Conservation (phyloP, 2,888 invertebrate genomes). For the Stegana nigrithorax region DNA sequence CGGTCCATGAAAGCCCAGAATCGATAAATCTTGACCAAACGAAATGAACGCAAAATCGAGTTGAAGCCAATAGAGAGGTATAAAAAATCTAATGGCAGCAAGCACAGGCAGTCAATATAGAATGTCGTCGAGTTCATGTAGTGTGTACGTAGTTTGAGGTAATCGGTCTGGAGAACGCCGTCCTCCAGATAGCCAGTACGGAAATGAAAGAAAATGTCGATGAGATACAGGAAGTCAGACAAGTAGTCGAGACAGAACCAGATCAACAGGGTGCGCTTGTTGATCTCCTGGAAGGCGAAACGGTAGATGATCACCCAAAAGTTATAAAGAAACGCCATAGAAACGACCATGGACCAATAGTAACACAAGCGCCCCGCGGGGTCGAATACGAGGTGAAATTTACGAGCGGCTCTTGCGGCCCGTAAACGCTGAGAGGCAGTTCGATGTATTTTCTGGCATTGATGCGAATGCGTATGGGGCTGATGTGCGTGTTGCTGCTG, state of each 20-base stretch:
- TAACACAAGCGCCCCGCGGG: constrained; percentile 96
- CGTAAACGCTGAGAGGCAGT: constrained; percentile 65
- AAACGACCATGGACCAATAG: constrained; percentile 97
- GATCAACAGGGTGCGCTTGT: constrained; percentile 88
- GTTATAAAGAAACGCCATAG: constrained; percentile 95
- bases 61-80: constrained; percentile 98
- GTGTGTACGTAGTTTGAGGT: constrained; percentile 91
- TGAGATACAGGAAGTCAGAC: constrained; percentile 94
- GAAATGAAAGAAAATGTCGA: constrained; percentile 97
- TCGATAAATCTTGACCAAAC: constrained; percentile 96
- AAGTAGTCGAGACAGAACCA: constrained; percentile 99
- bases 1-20: constrained; percentile 99
- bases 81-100: constrained; percentile 96
- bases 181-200: constrained; percentile 97
- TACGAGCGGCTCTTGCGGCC: constrained; percentile 67
- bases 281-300: constrained; percentile 98
- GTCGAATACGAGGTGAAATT: constrained; percentile 98
- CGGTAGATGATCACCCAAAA: constrained; percentile 99
- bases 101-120: constrained; percentile 98
- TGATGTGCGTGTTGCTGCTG: constrained; percentile 27
- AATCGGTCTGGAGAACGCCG: constrained; percentile 96
- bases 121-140: constrained; percentile 98
- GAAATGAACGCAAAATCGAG: constrained; percentile 94
- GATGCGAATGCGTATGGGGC: constrained; percentile 40
- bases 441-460: constrained; percentile 56